phyloP scores from a whole-genome alignment of 2,113 vertebrate genomes.

The Tenebrosternarchus preto region DNA sequence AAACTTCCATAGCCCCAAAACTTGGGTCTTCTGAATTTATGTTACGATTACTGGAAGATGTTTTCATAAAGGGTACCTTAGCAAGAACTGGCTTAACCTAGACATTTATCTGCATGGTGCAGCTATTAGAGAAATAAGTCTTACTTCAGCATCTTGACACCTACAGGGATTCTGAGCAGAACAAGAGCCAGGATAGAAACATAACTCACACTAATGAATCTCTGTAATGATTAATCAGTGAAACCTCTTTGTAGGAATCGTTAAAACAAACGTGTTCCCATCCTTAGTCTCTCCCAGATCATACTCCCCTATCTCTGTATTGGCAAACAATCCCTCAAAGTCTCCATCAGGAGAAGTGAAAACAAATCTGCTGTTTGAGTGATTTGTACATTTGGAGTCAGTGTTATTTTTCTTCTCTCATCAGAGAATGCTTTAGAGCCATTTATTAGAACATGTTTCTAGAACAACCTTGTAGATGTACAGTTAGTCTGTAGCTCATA shows the following conservation, averaged over 20 bases:
- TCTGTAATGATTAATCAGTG: slow-evolving; percentile 18
- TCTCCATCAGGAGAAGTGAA: slow-evolving; percentile 42
- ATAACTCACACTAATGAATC: background rate
- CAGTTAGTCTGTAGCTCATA: too few species aligned
- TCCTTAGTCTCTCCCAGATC: background rate
- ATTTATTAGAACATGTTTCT: too few species aligned
- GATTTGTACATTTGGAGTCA: slow-evolving; percentile 63
- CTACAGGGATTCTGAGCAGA: slow-evolving; percentile 1
- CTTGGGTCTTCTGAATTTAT: background rate
- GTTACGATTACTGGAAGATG: background rate
- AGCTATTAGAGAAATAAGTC: background rate
- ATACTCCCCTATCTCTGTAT: slow-evolving; percentile 44
- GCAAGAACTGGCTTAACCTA: background rate
- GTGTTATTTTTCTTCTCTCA: slow-evolving; percentile 55
- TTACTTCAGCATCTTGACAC: slow-evolving; percentile 1
- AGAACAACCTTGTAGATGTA: too few species aligned
- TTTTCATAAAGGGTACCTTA: background rate
- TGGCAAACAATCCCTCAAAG: slow-evolving; percentile 58
- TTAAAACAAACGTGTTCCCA: background rate
- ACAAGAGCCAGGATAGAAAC: slow-evolving; percentile 7
- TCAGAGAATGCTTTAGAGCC: too few species aligned
- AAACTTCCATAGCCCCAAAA: too few species aligned
- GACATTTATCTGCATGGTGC: background rate
- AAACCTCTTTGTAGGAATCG: background rate
- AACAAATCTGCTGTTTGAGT: slow-evolving; percentile 63